phyloP scores from a whole-genome alignment of 2,888 invertebrate genomes.

The Eupithecia abbreviata region DNA sequence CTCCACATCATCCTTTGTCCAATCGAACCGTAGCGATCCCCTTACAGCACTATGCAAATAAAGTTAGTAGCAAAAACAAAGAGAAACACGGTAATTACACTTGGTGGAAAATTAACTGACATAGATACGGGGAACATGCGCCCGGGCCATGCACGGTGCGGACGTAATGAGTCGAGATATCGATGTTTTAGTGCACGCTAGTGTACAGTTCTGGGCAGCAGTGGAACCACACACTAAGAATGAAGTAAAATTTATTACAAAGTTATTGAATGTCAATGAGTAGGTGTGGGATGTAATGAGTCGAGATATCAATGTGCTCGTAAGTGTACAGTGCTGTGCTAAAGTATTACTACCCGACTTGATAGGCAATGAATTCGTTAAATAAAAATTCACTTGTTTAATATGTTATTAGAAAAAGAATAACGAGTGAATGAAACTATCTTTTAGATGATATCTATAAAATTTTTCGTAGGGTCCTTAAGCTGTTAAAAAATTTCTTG shows the following conservation, averaged over 20 bases:
- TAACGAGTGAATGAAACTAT: background rate
- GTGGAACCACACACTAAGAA: constrained; percentile 23
- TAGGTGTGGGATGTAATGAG: constrained; percentile 67
- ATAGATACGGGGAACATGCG: constrained; percentile 76
- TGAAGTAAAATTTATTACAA: background rate
- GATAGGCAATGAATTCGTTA: background rate
- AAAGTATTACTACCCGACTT: constrained; percentile 18
- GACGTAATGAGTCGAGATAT: constrained; percentile 77
- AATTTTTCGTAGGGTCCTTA: background rate
- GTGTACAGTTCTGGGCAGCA: constrained; percentile 48
- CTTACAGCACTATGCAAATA: constrained; percentile 79
- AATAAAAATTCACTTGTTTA: background rate
- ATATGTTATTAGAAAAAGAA: background rate
- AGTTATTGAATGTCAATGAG: background rate
- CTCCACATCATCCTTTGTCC: constrained; percentile 55
- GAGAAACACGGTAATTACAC: constrained; percentile 81
- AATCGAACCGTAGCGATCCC: constrained; percentile 62
- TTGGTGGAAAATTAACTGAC: constrained; percentile 82
- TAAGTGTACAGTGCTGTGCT: constrained; percentile 52
- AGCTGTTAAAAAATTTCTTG: background rate
- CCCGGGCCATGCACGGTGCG: constrained; percentile 59
- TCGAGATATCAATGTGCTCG: constrained; percentile 71
- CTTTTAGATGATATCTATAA: background rate
- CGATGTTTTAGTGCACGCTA: constrained; percentile 66
- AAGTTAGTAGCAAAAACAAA: constrained; percentile 83